phyloP scores from a whole-genome alignment of 1,140 invertebrate species.

The Drosophila arizonae region DNA sequence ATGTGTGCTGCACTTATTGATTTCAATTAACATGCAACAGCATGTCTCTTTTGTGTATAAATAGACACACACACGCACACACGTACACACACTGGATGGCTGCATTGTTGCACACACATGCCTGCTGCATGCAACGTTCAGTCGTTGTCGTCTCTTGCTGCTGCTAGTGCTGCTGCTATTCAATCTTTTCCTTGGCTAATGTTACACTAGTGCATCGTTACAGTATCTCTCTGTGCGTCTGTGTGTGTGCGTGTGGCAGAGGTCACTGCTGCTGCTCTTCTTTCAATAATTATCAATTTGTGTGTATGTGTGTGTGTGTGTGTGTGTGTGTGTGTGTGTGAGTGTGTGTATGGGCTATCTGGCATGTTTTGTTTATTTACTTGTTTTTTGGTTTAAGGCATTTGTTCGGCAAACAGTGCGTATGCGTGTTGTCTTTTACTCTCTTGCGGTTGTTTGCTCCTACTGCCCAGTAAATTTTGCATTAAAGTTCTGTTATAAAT shows the following conservation, averaged over 20 bases:
- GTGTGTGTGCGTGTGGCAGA: conserved; percentile 5
- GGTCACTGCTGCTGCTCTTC: conserved; percentile 38
- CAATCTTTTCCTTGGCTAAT: conserved; percentile 79
- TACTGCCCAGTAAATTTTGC: conserved; percentile 61
- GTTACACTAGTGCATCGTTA: conserved; percentile 80
- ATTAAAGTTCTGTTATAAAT: conserved; percentile 44
- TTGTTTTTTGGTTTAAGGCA: conserved; percentile 76
- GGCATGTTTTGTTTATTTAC: conserved; percentile 70
- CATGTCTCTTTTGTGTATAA: conserved; percentile 69
- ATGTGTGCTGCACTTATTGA: conserved; percentile 71
- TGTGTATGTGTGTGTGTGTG: conserved; percentile 24
- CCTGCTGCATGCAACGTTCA: conserved; percentile 51
- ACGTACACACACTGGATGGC: conserved; percentile 9
- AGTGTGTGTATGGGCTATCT: conserved; percentile 25
- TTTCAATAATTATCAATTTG: conserved; percentile 79
- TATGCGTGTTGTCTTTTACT: conserved; percentile 63
- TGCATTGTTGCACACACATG: conserved; percentile 42
- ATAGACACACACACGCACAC: conserved; percentile 18
- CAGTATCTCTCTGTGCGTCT: conserved; percentile 26
- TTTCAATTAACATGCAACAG: conserved; percentile 82
- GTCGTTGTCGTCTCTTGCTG: conserved; percentile 28
- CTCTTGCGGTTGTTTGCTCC: conserved; percentile 50
- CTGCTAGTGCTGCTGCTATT: conserved; percentile 58
- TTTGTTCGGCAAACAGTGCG: conserved; percentile 73
- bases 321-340: conserved; percentile 22